Percentiles rank a stretch among this genome's conserved stretches.
These are phyloP conservation scores for Drosophila mimetica DNA, from an alignment of 2,888 invertebrate species.

Conservation along the genomic window DNA sequence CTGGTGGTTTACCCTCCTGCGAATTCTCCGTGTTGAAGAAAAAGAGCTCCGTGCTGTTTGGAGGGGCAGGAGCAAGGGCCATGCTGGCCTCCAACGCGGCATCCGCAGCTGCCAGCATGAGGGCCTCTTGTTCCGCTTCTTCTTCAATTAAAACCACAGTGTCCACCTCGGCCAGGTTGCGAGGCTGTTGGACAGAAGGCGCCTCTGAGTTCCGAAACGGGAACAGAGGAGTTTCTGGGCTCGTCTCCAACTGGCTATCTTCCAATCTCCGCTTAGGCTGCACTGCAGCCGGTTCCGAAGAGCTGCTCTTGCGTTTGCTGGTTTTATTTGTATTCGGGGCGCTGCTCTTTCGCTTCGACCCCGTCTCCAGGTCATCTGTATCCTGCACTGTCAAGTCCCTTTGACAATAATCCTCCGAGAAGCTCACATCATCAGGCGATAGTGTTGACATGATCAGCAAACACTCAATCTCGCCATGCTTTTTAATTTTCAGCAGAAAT, in stretches of 20 bases:
- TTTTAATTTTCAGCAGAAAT: slow-evolving; percentile 90
- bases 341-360: slow-evolving; percentile 62
- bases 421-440: slow-evolving; percentile 82
- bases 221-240: slow-evolving; percentile 51
- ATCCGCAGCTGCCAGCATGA: slow-evolving; percentile 61
- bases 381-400: slow-evolving; percentile 58
- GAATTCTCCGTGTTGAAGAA: slow-evolving; percentile 59
- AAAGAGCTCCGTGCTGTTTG: slow-evolving; percentile 56
- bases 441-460: slow-evolving; percentile 91
- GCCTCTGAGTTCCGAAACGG: slow-evolving; percentile 55
- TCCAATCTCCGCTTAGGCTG: slow-evolving; percentile 54
- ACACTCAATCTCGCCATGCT: slow-evolving; percentile 90
- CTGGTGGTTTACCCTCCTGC: slow-evolving; percentile 7
- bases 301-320: slow-evolving; percentile 28
- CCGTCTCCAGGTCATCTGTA: background rate
- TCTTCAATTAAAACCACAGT: slow-evolving; percentile 46
- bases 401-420: slow-evolving; percentile 70
- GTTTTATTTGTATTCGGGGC: slow-evolving; percentile 32
- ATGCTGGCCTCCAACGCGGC: slow-evolving; percentile 51
- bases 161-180: slow-evolving; percentile 59
- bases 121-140: slow-evolving; percentile 57
- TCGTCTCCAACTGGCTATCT: slow-evolving; percentile 59
- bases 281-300: slow-evolving; percentile 18
- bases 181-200: slow-evolving; percentile 59
- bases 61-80: slow-evolving; percentile 23